Conservation (phyloP, 1,140 invertebrate genomes). For the Orchesella cincta region DNA sequence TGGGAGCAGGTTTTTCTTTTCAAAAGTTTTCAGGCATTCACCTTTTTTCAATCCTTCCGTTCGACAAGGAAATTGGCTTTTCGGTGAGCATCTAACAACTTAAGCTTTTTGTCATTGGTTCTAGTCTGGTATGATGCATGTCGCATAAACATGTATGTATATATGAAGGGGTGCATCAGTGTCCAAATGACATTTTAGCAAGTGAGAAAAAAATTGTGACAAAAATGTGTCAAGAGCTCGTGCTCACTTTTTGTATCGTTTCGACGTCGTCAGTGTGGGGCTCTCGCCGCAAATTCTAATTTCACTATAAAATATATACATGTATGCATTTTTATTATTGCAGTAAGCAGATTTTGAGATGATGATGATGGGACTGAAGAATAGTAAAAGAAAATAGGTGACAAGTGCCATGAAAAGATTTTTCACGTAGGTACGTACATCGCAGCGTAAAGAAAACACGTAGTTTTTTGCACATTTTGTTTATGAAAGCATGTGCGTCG, state of each 20-base stretch:
- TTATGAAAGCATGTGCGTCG: not conserved
- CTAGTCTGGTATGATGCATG: not conserved
- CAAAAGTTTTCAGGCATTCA: not conserved
- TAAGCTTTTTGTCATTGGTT: not conserved
- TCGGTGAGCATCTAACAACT: conserved; percentile 21
- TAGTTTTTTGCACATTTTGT: not conserved
- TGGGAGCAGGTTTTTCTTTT: not conserved
- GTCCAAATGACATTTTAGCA: not conserved
- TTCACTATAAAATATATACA: not conserved
- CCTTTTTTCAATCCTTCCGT: conserved; percentile 15
- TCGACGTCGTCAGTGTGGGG: not conserved
- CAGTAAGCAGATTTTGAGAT: not conserved
- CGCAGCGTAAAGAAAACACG: not conserved
- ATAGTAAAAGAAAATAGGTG: conserved; percentile 3
- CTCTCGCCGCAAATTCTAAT: not conserved
- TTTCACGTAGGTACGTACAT: not conserved
- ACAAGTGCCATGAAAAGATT: conserved; percentile 19
- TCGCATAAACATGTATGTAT: too few relatives aligned
- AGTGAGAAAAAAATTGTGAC: not conserved
- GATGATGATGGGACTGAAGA: not conserved
- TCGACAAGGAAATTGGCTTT: conserved; percentile 27
- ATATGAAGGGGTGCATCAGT: not conserved
- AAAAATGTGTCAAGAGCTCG: conserved; percentile 26
- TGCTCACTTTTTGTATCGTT: conserved; percentile 8
- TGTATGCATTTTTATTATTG: not conserved